These are phyloP conservation scores for Zhuqinia jingwanae DNA, from an alignment of 2,888 invertebrate species.

Conservation along the genomic window DNA sequence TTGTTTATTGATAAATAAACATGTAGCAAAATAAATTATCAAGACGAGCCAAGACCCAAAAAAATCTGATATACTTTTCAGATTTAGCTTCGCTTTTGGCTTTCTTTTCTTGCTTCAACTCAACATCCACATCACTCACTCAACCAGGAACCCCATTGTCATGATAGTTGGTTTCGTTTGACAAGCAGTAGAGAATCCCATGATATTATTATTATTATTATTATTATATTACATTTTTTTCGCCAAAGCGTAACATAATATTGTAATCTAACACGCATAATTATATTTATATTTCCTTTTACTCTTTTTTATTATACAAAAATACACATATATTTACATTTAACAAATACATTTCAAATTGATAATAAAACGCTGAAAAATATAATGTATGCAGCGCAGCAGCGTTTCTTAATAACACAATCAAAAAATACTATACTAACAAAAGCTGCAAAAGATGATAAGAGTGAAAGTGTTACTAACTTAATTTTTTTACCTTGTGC, in stretches of 20 bases:
- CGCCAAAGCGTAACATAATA: slow-evolving; percentile 44
- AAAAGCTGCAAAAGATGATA: background rate
- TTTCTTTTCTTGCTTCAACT: slow-evolving; percentile 36
- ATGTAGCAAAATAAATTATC: slow-evolving; percentile 11
- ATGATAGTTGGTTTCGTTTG: slow-evolving; percentile 38
- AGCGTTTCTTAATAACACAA: slow-evolving; percentile 15
- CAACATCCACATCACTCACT: slow-evolving; percentile 12
- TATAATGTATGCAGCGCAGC: background rate
- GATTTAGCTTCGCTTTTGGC: slow-evolving; percentile 6
- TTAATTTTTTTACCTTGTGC: slow-evolving; percentile 50
- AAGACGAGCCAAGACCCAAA: slow-evolving; percentile 3
- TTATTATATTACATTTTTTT: slow-evolving; percentile 46
- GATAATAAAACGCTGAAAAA: background rate
- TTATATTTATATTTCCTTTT: background rate
- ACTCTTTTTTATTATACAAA: no score
- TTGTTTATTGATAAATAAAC: background rate
- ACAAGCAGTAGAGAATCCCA: background rate
- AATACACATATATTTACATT: background rate
- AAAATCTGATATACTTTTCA: slow-evolving; percentile 2
- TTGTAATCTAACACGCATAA: slow-evolving; percentile 16
- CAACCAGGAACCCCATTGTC: slow-evolving; percentile 30
- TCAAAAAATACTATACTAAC: slow-evolving; percentile 10
- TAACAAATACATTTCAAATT: slow-evolving; percentile 23
- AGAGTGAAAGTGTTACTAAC: slow-evolving; percentile 66
- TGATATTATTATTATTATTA: no score